Conservation (phyloP, 1,140 invertebrate species). For the Drosophila ambigua region DNA sequence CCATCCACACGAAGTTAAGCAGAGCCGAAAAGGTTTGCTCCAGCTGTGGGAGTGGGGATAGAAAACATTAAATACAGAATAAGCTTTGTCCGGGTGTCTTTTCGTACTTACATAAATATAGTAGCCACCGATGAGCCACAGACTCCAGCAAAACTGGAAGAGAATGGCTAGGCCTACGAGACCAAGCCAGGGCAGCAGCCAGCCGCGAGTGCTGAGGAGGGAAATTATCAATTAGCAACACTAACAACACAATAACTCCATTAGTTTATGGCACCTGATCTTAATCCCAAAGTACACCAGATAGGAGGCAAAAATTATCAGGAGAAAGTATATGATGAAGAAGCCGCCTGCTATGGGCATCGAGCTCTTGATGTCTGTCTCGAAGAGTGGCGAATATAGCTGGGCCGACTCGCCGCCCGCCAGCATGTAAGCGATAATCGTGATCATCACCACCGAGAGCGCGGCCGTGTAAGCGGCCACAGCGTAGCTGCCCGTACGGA, state of each 20-base stretch:
- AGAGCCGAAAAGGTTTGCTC: constrained; percentile 90
- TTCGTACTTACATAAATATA: constrained; percentile 92
- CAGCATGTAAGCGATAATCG: constrained; percentile 90
- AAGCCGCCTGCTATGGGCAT: constrained; percentile 90
- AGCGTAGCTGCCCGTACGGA: constrained; percentile 90
- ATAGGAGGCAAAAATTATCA: constrained; percentile 87
- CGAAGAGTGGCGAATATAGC: constrained; percentile 93
- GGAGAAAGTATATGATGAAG: constrained; percentile 89
- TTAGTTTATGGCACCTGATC: constrained; percentile 78
- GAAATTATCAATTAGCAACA: too few species aligned
- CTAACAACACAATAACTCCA: too few species aligned
- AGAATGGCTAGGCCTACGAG: constrained; percentile 88
- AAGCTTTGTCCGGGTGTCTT: not conserved
- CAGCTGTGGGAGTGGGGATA: constrained; percentile 85
- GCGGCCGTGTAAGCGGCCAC: constrained; percentile 91
- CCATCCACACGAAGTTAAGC: constrained; percentile 91
- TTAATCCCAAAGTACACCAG: constrained; percentile 85
- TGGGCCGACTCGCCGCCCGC: constrained; percentile 93
- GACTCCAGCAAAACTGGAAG: constrained; percentile 91
- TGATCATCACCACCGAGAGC: constrained; percentile 89
- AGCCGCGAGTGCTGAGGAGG: constrained; percentile 85
- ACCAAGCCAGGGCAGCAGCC: constrained; percentile 92
- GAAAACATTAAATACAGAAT: constrained; percentile 1
- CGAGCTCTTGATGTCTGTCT: constrained; percentile 91
- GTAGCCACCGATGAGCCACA: constrained; percentile 93